These are phyloP conservation scores for Pteronura brasiliensis DNA, from an alignment of 2,113 vertebrate genomes.

Conservation along the genomic window DNA sequence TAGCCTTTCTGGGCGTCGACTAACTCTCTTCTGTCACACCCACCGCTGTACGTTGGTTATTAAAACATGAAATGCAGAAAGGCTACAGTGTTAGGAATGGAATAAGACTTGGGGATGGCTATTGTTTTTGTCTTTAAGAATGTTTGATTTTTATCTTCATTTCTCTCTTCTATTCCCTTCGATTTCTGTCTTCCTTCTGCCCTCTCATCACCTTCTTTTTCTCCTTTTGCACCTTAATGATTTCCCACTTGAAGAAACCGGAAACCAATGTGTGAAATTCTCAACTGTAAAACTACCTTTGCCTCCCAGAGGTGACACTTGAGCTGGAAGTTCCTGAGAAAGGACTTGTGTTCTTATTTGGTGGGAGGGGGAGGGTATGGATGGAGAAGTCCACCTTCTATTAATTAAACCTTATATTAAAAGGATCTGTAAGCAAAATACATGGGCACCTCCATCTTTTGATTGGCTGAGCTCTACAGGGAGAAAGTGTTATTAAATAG, in stretches of 20 bases:
- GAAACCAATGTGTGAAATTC: neutral
- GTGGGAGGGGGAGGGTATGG: neutral
- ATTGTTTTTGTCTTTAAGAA: neutral
- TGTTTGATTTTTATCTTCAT: neutral
- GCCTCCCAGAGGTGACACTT: neutral
- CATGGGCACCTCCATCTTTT: accelerated
- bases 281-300: neutral
- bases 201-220: neutral
- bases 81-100: neutral
- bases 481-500: neutral
- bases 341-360: too few relatives aligned
- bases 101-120: neutral
- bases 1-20: neutral
- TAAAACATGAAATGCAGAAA: neutral
- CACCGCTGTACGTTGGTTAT: accelerated
- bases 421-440: neutral
- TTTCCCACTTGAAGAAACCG: neutral
- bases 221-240: neutral
- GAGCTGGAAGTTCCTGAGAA: neutral
- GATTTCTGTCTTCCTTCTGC: neutral
- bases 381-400: neutral
- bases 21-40: neutral
- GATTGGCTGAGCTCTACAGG: too few relatives aligned
- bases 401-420: neutral
- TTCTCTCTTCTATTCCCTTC: neutral